Conservation (phyloP, 1,140 invertebrate genomes). For the Heliconius melpomene region DNA sequence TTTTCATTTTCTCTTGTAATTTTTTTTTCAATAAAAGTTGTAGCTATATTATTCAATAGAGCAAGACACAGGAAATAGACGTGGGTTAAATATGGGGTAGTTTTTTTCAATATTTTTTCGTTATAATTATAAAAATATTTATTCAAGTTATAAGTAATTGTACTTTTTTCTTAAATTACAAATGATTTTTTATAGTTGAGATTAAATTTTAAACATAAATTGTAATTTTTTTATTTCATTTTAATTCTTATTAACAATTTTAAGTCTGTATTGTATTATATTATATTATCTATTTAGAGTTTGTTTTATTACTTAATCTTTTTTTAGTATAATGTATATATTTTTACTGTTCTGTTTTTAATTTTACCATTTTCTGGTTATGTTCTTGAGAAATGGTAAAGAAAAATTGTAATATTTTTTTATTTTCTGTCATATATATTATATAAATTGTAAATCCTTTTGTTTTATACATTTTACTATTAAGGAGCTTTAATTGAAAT, state of each 20-base stretch:
- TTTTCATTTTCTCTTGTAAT: no score
- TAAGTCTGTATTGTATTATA: not conserved
- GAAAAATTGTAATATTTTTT: not conserved
- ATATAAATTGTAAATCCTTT: not conserved
- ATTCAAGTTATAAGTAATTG: no score
- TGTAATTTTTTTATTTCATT: not conserved
- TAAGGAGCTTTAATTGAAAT: slow-evolving; percentile 13
- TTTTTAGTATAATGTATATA: not conserved
- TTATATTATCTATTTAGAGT: slow-evolving; percentile 1
- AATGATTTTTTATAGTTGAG: not conserved
- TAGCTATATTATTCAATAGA: no score
- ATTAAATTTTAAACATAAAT: slow-evolving; percentile 1
- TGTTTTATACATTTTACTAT: not conserved
- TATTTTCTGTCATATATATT: not conserved
- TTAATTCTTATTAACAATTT: not conserved
- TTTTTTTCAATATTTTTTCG: no score
- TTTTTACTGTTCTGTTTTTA: not conserved
- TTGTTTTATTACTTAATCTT: not conserved
- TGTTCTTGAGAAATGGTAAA: not conserved
- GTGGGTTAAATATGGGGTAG: no score
- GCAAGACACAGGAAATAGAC: no score
- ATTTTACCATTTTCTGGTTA: not conserved
- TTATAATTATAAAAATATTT: no score
- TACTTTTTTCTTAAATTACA: not conserved
- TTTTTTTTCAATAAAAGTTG: no score